Evolutionary conservation across 1,140 invertebrate species (phyloP), one percentile per base, ranked within the genome.

Genomic region (Odontomachus brunneus): DNA sequence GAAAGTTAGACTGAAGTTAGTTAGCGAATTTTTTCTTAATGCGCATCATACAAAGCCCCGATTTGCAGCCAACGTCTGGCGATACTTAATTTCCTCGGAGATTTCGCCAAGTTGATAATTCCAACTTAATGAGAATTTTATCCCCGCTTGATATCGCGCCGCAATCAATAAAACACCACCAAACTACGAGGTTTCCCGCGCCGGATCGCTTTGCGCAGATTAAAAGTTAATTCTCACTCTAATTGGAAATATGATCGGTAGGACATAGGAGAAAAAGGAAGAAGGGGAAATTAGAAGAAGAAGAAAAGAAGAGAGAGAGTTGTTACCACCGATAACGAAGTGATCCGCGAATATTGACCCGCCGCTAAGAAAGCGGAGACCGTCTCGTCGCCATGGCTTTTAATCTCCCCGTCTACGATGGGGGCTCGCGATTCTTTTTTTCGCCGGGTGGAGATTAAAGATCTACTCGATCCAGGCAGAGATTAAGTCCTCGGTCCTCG

Each of bases 381-480:
- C 53, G 51, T 83, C 48, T 14, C 65, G 38, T 19, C 51, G 51
- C 55, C 75, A 44, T 67, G 65, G 83, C 83, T 85, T 85, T 85
- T 86, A 87, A 87, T 57, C 82, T 76, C 9, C 33, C 53, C 53
- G 60, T 74, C 66, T 72, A 72, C 53, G 72, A 75, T 60, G 71
- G 38, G 29, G 76, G 69, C 80, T 75, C 76, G 63, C 48, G 65
- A 48, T 53, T 65, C 49, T 65, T 48, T 65, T 83, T 76, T 75
- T 7, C 51, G 14, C 38, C 53, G 26, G 60, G 49, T 84, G 73
- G 14, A 88, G 87, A 88, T 88, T 84, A 87, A 83, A 87, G 86
- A 88, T 87, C 82, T 76, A 82, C 48, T 60, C 83, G 87, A 88
- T 85, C 82, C 85, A 65, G 49, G 38, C 85, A 87, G 55, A 85